Percentiles rank a stretch among this genome's conserved stretches.
phyloP scores from a whole-genome alignment of 1,140 invertebrate species.

The Diploscapter pachys region DNA sequence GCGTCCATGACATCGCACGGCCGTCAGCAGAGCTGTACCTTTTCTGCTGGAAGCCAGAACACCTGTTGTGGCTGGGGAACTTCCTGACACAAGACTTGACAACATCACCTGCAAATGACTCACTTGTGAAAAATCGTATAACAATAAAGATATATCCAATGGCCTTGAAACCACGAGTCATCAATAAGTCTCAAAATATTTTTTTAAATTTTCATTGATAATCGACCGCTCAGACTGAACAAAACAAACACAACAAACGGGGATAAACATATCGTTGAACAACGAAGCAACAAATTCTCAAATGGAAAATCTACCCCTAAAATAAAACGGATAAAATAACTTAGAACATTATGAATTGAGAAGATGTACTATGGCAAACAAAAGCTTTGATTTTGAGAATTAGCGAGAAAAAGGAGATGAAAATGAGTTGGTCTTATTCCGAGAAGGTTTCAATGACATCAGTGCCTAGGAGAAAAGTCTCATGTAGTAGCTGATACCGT shows the following conservation, averaged over 20 bases:
- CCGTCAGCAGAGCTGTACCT: not conserved
- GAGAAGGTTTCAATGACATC: too few relatives aligned
- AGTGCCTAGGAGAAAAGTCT: slow-evolving; percentile 18
- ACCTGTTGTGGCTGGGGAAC: not conserved
- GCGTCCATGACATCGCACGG: slow-evolving; percentile 20
- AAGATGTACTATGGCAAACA: not conserved
- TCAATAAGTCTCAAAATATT: too few relatives aligned
- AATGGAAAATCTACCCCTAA: slow-evolving; percentile 1
- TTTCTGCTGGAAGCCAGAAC: slow-evolving; percentile 4
- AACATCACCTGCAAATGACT: not conserved
- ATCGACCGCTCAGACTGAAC: too few relatives aligned
- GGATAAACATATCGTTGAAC: too few relatives aligned
- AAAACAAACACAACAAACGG: too few relatives aligned
- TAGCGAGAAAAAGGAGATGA: not conserved
- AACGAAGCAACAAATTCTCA: not conserved
- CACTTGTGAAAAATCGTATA: too few relatives aligned
- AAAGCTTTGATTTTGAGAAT: slow-evolving; percentile 3
- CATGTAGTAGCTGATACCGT: slow-evolving; percentile 47
- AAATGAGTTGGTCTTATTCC: too few relatives aligned
- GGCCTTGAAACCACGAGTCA: too few relatives aligned
- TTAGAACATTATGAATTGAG: slow-evolving; percentile 1
- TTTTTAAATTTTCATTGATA: too few relatives aligned
- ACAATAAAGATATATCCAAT: too few relatives aligned
- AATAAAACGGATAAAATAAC: not conserved
- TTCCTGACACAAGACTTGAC: not conserved